These are phyloP conservation scores for Octopus sinensis DNA, from an alignment of 1,140 invertebrate genomes.

Conservation along the genomic window DNA sequence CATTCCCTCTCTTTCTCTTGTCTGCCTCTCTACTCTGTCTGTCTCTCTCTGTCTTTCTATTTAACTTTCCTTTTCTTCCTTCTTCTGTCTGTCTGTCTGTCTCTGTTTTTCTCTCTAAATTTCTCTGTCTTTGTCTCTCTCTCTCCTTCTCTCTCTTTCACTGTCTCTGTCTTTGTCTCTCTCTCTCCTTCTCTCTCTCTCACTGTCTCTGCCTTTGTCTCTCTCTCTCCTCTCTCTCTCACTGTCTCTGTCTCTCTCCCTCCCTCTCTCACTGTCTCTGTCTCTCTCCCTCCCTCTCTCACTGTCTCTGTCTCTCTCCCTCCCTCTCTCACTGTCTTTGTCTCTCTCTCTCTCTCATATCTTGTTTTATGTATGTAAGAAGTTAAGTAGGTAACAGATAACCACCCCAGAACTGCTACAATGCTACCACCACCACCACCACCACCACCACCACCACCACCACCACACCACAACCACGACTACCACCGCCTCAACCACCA, in stretches of 20 bases:
- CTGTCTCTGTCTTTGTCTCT: not conserved
- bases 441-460: too few species aligned
- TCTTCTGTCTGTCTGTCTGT: too few species aligned
- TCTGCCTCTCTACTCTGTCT: too few species aligned
- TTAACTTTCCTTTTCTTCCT: too few species aligned
- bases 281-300: conserved; percentile 18
- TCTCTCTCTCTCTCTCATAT: conserved; percentile 13
- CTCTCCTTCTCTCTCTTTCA: not conserved
- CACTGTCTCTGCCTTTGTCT: not conserved
- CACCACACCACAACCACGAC: too few species aligned
- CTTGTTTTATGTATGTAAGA: too few species aligned
- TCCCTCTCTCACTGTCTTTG: conserved; percentile 4
- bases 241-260: conserved; percentile 13
- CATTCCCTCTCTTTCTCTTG: not conserved
- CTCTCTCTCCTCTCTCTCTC: conserved; percentile 14
- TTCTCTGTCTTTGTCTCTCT: not conserved
- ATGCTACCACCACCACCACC: too few species aligned
- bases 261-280: conserved; percentile 16
- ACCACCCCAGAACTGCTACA: too few species aligned
- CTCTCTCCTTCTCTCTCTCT: not conserved
- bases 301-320: conserved; percentile 20
- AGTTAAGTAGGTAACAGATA: too few species aligned
- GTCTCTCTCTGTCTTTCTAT: too few species aligned
- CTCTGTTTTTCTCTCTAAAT: not conserved
- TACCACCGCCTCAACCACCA: too few species aligned